Conservation (phyloP, 2,888 invertebrate genomes). For the Limnephilus auricula region DNA sequence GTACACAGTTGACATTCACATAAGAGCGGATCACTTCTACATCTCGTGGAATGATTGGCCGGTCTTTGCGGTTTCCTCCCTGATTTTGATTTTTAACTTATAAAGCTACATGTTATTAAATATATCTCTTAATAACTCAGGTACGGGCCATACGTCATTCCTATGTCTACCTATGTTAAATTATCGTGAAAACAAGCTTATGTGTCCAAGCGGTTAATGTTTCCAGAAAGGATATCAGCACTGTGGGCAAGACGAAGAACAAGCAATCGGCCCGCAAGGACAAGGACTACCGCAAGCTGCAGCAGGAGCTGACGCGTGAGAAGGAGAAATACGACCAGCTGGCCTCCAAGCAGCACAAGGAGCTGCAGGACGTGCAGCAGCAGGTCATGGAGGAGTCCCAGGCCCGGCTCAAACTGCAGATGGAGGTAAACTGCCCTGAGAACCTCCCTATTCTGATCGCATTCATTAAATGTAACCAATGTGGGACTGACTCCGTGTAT, state of each 20-base stretch:
- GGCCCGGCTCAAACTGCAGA: slow-evolving; percentile 86
- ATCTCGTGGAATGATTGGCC: too few relatives aligned
- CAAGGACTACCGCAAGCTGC: slow-evolving; percentile 95
- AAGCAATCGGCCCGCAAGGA: slow-evolving; percentile 91
- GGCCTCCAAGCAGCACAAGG: slow-evolving; percentile 89
- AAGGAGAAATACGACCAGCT: slow-evolving; percentile 95
- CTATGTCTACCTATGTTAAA: too few relatives aligned
- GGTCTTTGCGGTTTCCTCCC: too few relatives aligned
- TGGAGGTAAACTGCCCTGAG: slow-evolving; percentile 81
- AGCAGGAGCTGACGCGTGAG: slow-evolving; percentile 95
- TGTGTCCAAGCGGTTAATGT: too few relatives aligned
- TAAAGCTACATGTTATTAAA: not conserved
- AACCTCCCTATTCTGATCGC: not conserved
- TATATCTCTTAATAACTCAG: not conserved
- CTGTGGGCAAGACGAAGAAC: slow-evolving; percentile 87
- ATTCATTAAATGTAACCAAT: too few relatives aligned
- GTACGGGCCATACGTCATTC: too few relatives aligned
- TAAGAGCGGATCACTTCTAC: too few relatives aligned
- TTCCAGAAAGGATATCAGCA: slow-evolving; percentile 79
- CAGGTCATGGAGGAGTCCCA: slow-evolving; percentile 90
- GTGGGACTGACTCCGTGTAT: too few relatives aligned
- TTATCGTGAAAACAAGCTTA: too few relatives aligned
- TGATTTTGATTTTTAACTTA: too few relatives aligned
- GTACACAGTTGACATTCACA: too few relatives aligned
- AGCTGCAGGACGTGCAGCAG: slow-evolving; percentile 91